These are phyloP conservation scores for Cosmorhoe ocellata DNA, from an alignment of 2,888 invertebrate genomes.

Conservation along the genomic window DNA sequence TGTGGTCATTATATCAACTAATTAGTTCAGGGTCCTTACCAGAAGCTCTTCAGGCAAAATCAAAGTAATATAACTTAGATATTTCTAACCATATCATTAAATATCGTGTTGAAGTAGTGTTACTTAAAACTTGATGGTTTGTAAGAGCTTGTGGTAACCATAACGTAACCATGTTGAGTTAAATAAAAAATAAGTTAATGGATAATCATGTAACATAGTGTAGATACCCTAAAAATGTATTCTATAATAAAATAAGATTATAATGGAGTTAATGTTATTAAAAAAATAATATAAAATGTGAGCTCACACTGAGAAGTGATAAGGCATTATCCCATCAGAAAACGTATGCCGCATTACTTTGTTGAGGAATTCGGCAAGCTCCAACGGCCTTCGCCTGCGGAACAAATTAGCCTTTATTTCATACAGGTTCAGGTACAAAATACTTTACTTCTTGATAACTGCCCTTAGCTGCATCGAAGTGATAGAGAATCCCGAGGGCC, in stretches of 20 bases:
- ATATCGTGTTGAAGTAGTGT: too few relatives aligned
- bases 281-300: conserved; percentile 52
- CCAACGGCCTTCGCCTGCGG: conserved; percentile 81
- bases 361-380: conserved; percentile 80
- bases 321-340: conserved; percentile 75
- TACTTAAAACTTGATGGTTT: too few relatives aligned
- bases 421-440: conserved; percentile 25
- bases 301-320: conserved; percentile 83
- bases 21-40: too few relatives aligned
- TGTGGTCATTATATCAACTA: too few relatives aligned
- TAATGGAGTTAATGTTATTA: conserved; percentile 4
- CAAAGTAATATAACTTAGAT: too few relatives aligned
- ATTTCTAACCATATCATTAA: too few relatives aligned
- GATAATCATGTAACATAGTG: conserved; percentile 36
- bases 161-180: too few relatives aligned
- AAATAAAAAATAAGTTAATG: too few relatives aligned
- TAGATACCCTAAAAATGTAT: conserved; percentile 31
- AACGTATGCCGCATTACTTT: conserved; percentile 69
- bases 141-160: too few relatives aligned
- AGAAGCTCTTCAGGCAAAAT: too few relatives aligned
- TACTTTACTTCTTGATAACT: neutral
- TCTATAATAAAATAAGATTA: conserved; percentile 31
- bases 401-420: conserved; percentile 59
- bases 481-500: neutral
- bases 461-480: neutral